Percentiles rank a stretch among this genome's conserved stretches.
Evolutionary conservation across 1,140 invertebrate species (phyloP).

Genomic region (Aphaenogaster floridana): DNA sequence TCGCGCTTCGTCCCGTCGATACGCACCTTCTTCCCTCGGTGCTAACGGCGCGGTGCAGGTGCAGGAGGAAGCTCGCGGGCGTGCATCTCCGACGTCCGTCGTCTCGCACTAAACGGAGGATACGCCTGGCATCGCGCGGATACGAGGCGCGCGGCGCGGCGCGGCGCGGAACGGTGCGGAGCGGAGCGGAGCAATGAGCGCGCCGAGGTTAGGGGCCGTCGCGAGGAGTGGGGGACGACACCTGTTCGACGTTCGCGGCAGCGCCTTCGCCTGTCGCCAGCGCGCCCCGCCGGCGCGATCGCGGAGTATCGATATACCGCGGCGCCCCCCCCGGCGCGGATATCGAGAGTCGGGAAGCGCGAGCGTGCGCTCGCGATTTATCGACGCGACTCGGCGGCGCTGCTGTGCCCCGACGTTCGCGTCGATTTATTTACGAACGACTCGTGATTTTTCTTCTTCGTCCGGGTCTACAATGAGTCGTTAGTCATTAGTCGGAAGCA

Average conservation of each 20-base stretch:
- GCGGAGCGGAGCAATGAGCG: conserved; percentile 52
- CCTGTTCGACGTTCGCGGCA: conserved; percentile 72
- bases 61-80: conserved; percentile 54
- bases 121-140: conserved; percentile 68
- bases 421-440: too few relatives aligned
- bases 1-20: conserved; percentile 14
- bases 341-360: conserved; percentile 38
- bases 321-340: background rate
- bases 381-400: conserved; percentile 14
- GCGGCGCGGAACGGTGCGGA: conserved; percentile 58
- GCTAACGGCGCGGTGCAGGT: conserved; percentile 39
- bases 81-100: conserved; percentile 69
- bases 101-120: conserved; percentile 68
- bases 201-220: conserved; percentile 69
- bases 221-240: conserved; percentile 61
- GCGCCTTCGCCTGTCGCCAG: conserved; percentile 40
- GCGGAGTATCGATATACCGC: conserved; percentile 56
- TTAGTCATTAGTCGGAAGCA: too few relatives aligned
- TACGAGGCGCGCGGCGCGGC: conserved; percentile 62
- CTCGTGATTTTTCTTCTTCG: background rate
- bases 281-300: conserved; percentile 18
- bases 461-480: too few relatives aligned
- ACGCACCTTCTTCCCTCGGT: conserved; percentile 32
- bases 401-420: background rate
- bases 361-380: conserved; percentile 53